These are phyloP conservation scores for Limenitis camilla DNA, from an alignment of 2,888 invertebrate species.

Conservation along the genomic window DNA sequence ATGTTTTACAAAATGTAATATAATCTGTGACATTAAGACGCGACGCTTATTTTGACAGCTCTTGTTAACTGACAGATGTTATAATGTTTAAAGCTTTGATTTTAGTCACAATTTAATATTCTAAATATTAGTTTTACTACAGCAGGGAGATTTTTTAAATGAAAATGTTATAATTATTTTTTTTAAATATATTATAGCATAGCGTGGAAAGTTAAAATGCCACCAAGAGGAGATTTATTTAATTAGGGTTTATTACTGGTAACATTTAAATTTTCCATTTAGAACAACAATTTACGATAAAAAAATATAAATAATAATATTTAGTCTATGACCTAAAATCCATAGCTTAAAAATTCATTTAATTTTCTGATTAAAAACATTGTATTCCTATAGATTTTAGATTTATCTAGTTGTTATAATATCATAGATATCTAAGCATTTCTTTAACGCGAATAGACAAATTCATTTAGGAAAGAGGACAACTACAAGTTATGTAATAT, in stretches of 20 bases:
- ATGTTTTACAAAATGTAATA: too few relatives aligned
- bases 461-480: background rate
- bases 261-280: too few relatives aligned
- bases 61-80: too few relatives aligned
- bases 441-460: background rate
- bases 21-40: too few relatives aligned
- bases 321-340: background rate
- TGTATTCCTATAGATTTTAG: constrained; percentile 4
- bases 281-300: too few relatives aligned
- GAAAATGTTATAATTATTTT: background rate
- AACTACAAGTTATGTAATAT: constrained; percentile 8
- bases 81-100: background rate
- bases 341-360: background rate
- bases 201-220: too few relatives aligned
- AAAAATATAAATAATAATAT: too few relatives aligned
- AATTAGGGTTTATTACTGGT: too few relatives aligned
- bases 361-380: too few relatives aligned
- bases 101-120: background rate
- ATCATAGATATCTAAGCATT: constrained; percentile 3
- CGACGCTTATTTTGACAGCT: too few relatives aligned
- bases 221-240: too few relatives aligned
- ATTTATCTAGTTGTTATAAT: background rate
- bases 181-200: background rate
- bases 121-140: background rate
- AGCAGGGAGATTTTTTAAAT: background rate